phyloP scores from a whole-genome alignment of 2,797 vertebrate genomes.

The Agapornis canus region DNA sequence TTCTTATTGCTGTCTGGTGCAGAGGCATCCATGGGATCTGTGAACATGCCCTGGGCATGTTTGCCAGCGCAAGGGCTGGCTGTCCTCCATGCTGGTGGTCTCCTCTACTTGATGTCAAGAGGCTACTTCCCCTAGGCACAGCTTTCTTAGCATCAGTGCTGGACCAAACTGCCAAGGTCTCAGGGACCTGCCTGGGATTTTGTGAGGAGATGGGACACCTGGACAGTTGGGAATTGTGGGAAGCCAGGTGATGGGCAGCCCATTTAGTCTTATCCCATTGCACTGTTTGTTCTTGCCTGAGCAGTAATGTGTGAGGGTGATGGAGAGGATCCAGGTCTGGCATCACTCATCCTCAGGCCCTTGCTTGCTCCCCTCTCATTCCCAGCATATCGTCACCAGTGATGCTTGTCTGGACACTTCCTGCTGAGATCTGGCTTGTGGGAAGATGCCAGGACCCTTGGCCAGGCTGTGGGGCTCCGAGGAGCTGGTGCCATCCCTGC shows the following conservation, averaged over 20 bases:
- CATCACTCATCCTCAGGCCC: neutral
- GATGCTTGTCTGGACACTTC: neutral
- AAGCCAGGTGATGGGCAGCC: neutral
- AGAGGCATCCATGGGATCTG: neutral
- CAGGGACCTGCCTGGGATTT: neutral
- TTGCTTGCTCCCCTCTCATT: neutral
- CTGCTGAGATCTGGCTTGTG: neutral
- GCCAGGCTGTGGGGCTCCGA: neutral
- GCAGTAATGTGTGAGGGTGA: neutral
- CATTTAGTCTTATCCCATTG: neutral
- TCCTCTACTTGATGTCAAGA: neutral
- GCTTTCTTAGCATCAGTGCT: neutral
- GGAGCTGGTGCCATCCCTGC: neutral
- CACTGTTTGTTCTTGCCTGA: neutral
- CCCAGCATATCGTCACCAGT: neutral
- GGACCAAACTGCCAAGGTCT: neutral
- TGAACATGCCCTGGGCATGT: neutral
- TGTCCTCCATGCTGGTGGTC: neutral
- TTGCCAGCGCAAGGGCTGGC: neutral
- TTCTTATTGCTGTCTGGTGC: rapidly evolving
- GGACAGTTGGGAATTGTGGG: neutral
- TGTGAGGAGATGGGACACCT: neutral
- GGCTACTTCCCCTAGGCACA: neutral
- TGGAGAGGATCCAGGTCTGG: neutral
- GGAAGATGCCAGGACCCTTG: neutral